Evolutionary conservation across 2,888 invertebrate species (phyloP).

Genomic region (Euzophera pinguis): DNA sequence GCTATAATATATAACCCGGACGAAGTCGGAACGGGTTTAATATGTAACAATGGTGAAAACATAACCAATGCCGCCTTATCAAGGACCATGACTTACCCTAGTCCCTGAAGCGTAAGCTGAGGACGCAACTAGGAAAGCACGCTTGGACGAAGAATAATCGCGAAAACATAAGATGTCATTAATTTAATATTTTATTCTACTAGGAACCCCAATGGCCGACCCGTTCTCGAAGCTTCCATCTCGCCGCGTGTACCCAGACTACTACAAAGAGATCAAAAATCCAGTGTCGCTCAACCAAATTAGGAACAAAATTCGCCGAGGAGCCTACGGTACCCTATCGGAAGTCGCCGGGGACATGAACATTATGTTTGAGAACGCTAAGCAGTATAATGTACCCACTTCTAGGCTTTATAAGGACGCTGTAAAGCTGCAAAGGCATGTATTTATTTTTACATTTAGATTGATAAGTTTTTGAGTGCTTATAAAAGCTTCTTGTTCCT

Average conservation of each 20-base stretch:
- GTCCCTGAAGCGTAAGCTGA: too few species aligned
- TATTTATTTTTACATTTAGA: not conserved
- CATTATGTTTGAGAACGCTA: slow-evolving; percentile 98
- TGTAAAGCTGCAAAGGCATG: slow-evolving; percentile 86
- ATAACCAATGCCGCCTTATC: too few species aligned
- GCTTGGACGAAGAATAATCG: too few species aligned
- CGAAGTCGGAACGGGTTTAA: too few species aligned
- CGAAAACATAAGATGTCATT: too few species aligned
- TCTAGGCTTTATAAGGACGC: slow-evolving; percentile 91
- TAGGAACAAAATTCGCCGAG: slow-evolving; percentile 88
- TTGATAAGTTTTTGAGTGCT: too few species aligned
- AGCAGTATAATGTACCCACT: slow-evolving; percentile 90
- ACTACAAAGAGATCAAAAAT: slow-evolving; percentile 97
- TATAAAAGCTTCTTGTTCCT: too few species aligned
- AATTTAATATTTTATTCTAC: slow-evolving; percentile 16
- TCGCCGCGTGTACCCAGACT: slow-evolving; percentile 95
- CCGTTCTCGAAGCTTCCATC: slow-evolving; percentile 97
- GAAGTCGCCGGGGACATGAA: slow-evolving; percentile 97
- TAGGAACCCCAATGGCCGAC: slow-evolving; percentile 91
- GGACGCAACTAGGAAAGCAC: too few species aligned
- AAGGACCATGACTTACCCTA: too few species aligned
- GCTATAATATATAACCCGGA: too few species aligned
- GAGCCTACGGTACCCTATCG: slow-evolving; percentile 90
- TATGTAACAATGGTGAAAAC: too few species aligned
- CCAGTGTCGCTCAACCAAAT: slow-evolving; percentile 97